Evolutionary conservation across 2,888 invertebrate genomes (phyloP).

Genomic region (Slavum lentiscoides): DNA sequence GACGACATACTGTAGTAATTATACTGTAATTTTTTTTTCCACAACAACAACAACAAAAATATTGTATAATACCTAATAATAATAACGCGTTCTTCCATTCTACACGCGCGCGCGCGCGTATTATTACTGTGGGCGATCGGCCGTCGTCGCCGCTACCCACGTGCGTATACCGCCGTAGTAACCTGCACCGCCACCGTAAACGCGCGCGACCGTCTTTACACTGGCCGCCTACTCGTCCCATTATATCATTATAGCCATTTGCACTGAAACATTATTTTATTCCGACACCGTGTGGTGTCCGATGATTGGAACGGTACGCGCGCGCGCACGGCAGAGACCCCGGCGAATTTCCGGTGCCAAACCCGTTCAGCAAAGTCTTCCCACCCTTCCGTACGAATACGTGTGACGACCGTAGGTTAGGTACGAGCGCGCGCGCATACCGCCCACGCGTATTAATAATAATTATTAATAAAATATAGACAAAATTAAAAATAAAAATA

Average conservation of each 20-base stretch:
- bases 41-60: no score
- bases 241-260: slow-evolving; percentile 29
- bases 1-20: no score
- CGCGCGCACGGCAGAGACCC: neutral
- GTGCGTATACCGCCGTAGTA: neutral
- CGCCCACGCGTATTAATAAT: no score
- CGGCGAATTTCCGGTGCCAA: slow-evolving; percentile 49
- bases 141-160: slow-evolving; percentile 14
- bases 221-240: slow-evolving; percentile 28
- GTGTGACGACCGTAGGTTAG: no score
- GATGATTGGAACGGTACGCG: slow-evolving; percentile 34
- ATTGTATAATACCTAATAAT: no score
- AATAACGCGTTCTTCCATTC: no score
- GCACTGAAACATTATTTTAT: neutral
- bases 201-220: neutral
- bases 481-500: no score
- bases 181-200: neutral
- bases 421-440: no score
- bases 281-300: slow-evolving; percentile 1
- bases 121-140: slow-evolving; percentile 22
- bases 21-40: no score
- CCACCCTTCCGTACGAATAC: neutral
- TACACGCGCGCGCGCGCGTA: no score
- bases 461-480: no score
- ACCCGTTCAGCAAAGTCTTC: slow-evolving; percentile 30